Percentiles rank a stretch among this genome's conserved stretches.
phyloP scores from a whole-genome alignment of 2,888 invertebrate species.

The Caenorhabditis japonica region DNA sequence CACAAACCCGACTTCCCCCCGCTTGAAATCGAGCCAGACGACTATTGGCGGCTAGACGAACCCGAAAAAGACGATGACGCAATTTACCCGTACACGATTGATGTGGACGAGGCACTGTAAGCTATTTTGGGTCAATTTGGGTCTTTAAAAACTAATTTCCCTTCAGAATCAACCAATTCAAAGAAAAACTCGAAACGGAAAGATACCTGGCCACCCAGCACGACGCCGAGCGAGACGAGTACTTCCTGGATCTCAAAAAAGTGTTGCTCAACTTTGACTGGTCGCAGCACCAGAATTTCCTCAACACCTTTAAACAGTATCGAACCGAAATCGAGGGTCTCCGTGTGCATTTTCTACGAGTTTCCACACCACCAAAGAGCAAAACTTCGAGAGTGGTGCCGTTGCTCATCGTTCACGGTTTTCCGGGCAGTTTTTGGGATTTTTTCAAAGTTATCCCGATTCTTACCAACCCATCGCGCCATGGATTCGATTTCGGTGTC shows the following conservation, averaged over 20 bases:
- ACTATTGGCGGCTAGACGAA: slow-evolving; percentile 43
- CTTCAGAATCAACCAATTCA: slow-evolving; percentile 26
- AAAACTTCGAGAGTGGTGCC: slow-evolving; percentile 54
- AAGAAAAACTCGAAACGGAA: slow-evolving; percentile 26
- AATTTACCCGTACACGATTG: slow-evolving; percentile 31
- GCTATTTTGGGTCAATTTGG: neutral
- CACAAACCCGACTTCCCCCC: slow-evolving; percentile 36
- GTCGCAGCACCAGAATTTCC: slow-evolving; percentile 67
- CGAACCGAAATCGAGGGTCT: slow-evolving; percentile 67
- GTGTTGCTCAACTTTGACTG: slow-evolving; percentile 63
- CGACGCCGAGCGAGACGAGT: slow-evolving; percentile 13
- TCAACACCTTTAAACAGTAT: slow-evolving; percentile 70
- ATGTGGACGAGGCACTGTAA: slow-evolving; percentile 20
- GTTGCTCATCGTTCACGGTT: slow-evolving; percentile 66
- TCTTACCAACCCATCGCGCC: slow-evolving; percentile 65
- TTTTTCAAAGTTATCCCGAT: slow-evolving; percentile 70
- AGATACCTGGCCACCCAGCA: slow-evolving; percentile 9
- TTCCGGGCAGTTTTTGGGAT: slow-evolving; percentile 68
- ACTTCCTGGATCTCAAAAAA: slow-evolving; percentile 52
- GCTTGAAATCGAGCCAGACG: slow-evolving; percentile 42
- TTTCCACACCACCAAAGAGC: slow-evolving; percentile 53
- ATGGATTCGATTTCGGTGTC: slow-evolving; percentile 69
- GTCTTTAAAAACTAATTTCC: neutral
- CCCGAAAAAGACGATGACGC: slow-evolving; percentile 48
- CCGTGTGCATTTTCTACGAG: slow-evolving; percentile 61